Evolutionary conservation across 2,113 vertebrate species (phyloP), one percentile per base, ranked within the genome.

Genomic region (Eulemur rufifrons): DNA sequence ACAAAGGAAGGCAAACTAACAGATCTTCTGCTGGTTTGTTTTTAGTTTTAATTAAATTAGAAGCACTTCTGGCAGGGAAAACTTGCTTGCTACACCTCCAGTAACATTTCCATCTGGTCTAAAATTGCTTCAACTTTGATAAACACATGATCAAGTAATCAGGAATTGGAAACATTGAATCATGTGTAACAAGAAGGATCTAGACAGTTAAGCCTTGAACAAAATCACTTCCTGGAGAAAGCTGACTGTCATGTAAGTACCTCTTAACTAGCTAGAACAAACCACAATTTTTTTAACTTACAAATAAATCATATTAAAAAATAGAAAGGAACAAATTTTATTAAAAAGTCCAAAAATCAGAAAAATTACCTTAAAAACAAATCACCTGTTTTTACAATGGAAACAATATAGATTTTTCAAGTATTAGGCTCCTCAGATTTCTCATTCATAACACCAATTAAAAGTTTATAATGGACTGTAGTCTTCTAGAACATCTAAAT

Each of bases 31-130:
- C 78, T 93, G 82, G 96, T 96, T 86, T 97, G 45, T 98, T 98
- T 97, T 98, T 98, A 97, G 96, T 95, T 98, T 98, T 98, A 98
- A 99, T 98, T 97, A 96, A 98, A 98, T 97, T 94, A 98, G 95
- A 97, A 97, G 92, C 96, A 89, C 97, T 98, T 95, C 97, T 86
- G 97, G 98, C 96, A 66, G 96, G 80, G 97, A 97, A 98, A 88
- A 96, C 96, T 97, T 85, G 96, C 97, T 71, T 69, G 86, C 78
- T 86, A 97, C 94, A 92, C 97, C 97, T 97, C 88, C 94, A 94
- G 97, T 96, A 98, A 68, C 94, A 89, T 91, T 97, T 97, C 98
- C 98, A 98, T 98, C 98, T 98, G 99, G 96, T 97, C 97, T 86
- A 54, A 98, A 98, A 98, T 98, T 97, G 98, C 96, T 98, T 92